phyloP scores from a whole-genome alignment of 2,888 invertebrate species.

The Mythimna lalbum region DNA sequence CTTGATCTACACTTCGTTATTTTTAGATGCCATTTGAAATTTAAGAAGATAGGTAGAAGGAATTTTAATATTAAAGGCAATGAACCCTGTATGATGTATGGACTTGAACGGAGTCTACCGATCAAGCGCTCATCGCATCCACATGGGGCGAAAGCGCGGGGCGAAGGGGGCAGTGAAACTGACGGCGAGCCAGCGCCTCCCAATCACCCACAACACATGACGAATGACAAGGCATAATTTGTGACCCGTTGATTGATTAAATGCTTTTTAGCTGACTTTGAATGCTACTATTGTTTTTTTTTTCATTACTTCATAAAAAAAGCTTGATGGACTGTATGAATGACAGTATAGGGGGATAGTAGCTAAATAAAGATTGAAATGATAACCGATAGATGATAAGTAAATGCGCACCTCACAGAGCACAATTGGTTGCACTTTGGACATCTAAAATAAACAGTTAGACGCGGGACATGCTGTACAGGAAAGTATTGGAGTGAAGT shows the following conservation, averaged over 20 bases:
- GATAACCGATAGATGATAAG: not conserved
- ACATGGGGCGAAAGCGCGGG: not conserved
- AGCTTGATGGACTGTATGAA: not conserved
- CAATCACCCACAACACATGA: not conserved
- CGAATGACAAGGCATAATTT: slow-evolving; percentile 4
- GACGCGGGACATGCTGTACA: not conserved
- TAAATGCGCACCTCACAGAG: no score
- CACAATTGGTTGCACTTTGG: not conserved
- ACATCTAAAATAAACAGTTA: not conserved
- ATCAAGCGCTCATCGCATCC: not conserved
- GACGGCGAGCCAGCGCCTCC: not conserved
- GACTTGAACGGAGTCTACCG: not conserved
- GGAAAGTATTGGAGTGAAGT: no score
- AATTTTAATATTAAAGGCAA: slow-evolving; percentile 17
- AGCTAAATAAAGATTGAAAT: no score
- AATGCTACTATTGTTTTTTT: not conserved
- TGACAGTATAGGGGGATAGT: no score
- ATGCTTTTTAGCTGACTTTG: not conserved
- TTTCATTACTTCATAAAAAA: not conserved
- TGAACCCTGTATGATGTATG: slow-evolving; percentile 9
- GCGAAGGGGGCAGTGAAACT: not conserved
- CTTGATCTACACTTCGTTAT: not conserved
- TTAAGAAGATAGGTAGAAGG: not conserved
- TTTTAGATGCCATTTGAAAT: slow-evolving; percentile 2
- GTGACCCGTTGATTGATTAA: slow-evolving; percentile 15